These are phyloP conservation scores for Fistularia tabacaria DNA, from an alignment of 2,797 vertebrate species.

Conservation along the genomic window DNA sequence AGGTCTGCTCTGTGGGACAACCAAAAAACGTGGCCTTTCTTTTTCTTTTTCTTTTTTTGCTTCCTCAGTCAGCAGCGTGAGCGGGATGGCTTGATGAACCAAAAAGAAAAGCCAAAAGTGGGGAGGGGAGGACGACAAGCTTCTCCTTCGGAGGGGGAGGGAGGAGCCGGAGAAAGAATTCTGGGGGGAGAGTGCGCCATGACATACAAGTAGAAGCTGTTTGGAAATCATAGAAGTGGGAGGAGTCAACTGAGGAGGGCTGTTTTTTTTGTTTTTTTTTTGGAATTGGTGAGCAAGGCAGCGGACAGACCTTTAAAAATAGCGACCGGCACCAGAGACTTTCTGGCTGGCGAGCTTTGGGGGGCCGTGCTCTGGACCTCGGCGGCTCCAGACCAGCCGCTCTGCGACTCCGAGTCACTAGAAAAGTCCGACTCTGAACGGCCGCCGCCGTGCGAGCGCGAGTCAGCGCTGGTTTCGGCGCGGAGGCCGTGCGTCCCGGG, in stretches of 20 bases:
- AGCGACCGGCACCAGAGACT: slow-evolving; percentile 73
- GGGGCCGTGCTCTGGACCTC: slow-evolving; percentile 50
- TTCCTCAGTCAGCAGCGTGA: slow-evolving; percentile 41
- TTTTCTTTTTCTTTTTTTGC: too few relatives aligned
- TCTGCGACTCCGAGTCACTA: slow-evolving; percentile 47
- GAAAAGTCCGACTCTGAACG: slow-evolving; percentile 43
- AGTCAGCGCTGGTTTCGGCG: not conserved
- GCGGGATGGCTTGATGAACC: slow-evolving; percentile 49
- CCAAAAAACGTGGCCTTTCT: too few relatives aligned
- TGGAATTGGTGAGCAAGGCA: slow-evolving; percentile 48
- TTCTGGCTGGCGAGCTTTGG: slow-evolving; percentile 64
- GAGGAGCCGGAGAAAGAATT: not conserved
- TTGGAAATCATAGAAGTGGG: slow-evolving; percentile 63
- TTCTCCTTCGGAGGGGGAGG: slow-evolving; percentile 49
- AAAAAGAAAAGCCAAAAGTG: slow-evolving; percentile 32
- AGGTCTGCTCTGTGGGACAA: slow-evolving; percentile 35
- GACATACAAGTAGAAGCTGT: slow-evolving; percentile 51
- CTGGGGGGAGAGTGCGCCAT: slow-evolving; percentile 59
- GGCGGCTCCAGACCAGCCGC: slow-evolving; percentile 34
- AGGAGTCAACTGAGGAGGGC: slow-evolving; percentile 63
- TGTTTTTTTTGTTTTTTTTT: slow-evolving; percentile 20
- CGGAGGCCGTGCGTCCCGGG: too few relatives aligned
- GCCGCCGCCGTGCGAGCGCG: not conserved
- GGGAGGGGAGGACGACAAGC: slow-evolving; percentile 57
- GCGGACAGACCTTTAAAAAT: slow-evolving; percentile 76